Evolutionary conservation across 2,888 invertebrate species (phyloP), one percentile per base, ranked within the genome.

Genomic region (Bedellia somnulentella): DNA sequence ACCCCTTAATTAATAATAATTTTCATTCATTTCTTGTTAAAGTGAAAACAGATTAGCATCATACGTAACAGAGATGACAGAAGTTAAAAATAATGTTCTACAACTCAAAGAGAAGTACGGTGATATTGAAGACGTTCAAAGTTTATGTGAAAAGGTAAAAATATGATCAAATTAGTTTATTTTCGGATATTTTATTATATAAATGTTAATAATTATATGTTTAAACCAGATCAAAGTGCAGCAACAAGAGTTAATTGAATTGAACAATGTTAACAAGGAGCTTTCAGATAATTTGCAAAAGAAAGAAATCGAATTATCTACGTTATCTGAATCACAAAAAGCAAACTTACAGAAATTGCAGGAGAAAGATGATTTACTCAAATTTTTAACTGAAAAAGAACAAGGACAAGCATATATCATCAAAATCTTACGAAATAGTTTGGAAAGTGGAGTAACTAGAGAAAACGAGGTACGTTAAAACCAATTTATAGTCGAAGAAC

Each of bases 401-500:
- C 57, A 60, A 35, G 64, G 73, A 40, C 64, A 70, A 33, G 41
- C 42, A 4, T 63, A 61, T 34, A 58, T 64, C 26, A 62, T 67
- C 26, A 56, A 60, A 42, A 44, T 62, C 21, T 39, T 70, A 26
- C 45, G 53, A 29, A 57, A 55, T 31, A 62, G 63, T 40, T 41
- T 71, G 29, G 67, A 64, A 42, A 44, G 57, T 35, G 53, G 58
- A 37, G 47, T 49, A 13, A 50, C 52, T 35, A 54, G 52, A 5
- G 67, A 70, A 35, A 40, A 42, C 22, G 53, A 59, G 23, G 70
- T 67, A 42, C 53, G 49, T 18, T 15, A n/a, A n/a, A n/a, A n/a
- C n/a, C n/a, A n/a, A n/a, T n/a, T n/a, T n/a, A n/a, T n/a, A n/a
- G n/a, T n/a, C n/a, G n/a, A n/a, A n/a, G n/a, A n/a, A n/a, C n/a